Evolutionary conservation across 2,888 invertebrate species (phyloP).

Genomic region (Aleiodes leptofemur): DNA sequence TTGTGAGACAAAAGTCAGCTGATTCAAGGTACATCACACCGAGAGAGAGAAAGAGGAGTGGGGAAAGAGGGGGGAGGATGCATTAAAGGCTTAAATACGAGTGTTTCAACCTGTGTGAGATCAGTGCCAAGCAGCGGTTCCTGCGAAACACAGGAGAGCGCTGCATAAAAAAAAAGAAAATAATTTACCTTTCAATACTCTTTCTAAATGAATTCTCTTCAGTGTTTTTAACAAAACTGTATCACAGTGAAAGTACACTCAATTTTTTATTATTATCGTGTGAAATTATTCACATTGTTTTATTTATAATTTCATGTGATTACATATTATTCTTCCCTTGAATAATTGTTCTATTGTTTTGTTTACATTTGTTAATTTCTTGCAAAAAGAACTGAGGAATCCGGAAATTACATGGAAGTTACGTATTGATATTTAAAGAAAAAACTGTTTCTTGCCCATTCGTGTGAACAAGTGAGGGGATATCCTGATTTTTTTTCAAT

Average conservation of each 20-base stretch:
- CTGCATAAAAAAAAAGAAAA: slow-evolving; percentile 36
- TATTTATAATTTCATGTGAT: background rate
- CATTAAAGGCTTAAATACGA: slow-evolving; percentile 73
- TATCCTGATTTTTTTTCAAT: background rate
- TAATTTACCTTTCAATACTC: background rate
- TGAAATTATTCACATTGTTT: slow-evolving; percentile 30
- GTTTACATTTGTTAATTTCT: background rate
- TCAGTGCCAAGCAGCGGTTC: slow-evolving; percentile 70
- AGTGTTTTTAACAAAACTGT: slow-evolving; percentile 40
- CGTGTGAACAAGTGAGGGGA: slow-evolving; percentile 25
- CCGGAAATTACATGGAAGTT: slow-evolving; percentile 29
- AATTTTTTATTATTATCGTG: slow-evolving; percentile 18
- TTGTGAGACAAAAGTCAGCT: slow-evolving; percentile 66
- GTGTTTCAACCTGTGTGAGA: slow-evolving; percentile 69
- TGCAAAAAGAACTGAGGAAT: background rate
- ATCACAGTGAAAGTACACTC: slow-evolving; percentile 39
- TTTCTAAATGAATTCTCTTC: slow-evolving; percentile 27
- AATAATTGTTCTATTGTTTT: slow-evolving; percentile 19
- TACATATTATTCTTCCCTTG: background rate
- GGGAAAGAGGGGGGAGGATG: slow-evolving; percentile 40
- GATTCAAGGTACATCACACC: slow-evolving; percentile 64
- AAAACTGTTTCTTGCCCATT: background rate
- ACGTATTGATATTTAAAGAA: background rate
- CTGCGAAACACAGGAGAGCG: slow-evolving; percentile 43
- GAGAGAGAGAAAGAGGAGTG: background rate